Conservation (phyloP, 2,888 invertebrate genomes). For the Atrina japonica region DNA sequence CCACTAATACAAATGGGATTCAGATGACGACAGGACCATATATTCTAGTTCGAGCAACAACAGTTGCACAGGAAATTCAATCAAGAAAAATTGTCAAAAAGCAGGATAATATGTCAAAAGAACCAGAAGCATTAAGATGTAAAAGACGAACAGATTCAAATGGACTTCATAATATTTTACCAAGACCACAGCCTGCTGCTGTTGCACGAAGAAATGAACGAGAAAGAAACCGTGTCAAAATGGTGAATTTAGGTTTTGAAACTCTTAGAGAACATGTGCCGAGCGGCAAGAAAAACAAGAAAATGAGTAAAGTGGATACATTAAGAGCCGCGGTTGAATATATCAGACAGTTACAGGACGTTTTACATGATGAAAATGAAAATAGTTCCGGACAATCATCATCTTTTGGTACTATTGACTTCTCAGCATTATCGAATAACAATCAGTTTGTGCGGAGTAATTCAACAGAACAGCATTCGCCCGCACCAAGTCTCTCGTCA, state of each 20-base stretch:
- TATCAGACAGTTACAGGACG: conserved; percentile 72
- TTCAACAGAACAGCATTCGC: conserved; percentile 51
- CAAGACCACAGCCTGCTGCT: conserved; percentile 85
- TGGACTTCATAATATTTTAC: conserved; percentile 68
- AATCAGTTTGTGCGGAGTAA: conserved; percentile 6
- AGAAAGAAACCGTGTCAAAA: conserved; percentile 96
- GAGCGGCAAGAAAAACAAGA: conserved; percentile 73
- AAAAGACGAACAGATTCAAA: conserved; percentile 75
- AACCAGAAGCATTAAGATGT: conserved; percentile 72
- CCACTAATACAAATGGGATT: conserved; percentile 56
- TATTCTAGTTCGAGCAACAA: conserved; percentile 66
- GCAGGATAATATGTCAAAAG: conserved; percentile 51
- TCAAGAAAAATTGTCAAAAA: conserved; percentile 60
- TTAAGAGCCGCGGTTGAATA: conserved; percentile 77
- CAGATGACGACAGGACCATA: conserved; percentile 66
- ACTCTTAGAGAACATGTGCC: conserved; percentile 78
- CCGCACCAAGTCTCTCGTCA: conserved; percentile 58
- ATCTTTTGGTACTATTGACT: conserved; percentile 15
- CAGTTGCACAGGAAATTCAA: conserved; percentile 73
- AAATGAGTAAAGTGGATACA: conserved; percentile 79
- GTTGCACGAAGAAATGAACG: conserved; percentile 93
- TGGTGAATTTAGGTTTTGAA: conserved; percentile 81
- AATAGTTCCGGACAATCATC: conserved; percentile 6
- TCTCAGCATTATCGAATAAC: conserved; percentile 1
- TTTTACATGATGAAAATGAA: conserved; percentile 43